Percentiles rank a stretch among this genome's conserved stretches.
Evolutionary conservation across 2,113 vertebrate genomes (phyloP).

Genomic region (Cyphomyrus discorhynchus): DNA sequence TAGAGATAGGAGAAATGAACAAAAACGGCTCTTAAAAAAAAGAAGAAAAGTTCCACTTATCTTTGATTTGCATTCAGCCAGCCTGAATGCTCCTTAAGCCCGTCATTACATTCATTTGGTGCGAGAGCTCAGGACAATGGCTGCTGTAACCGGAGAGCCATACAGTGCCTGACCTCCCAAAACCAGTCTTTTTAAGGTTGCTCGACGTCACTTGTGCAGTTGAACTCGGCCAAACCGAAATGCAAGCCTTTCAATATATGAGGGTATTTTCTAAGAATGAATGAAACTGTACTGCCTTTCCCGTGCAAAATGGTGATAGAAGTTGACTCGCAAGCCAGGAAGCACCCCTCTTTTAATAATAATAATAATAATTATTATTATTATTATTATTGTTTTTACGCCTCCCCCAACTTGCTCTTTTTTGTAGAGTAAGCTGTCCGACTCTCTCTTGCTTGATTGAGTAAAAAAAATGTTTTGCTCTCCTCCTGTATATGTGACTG

Average conservation of each 20-base stretch:
- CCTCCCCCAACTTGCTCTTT: no score
- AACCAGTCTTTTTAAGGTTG: conserved; percentile 74
- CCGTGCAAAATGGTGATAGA: conserved; percentile 70
- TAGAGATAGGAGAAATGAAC: conserved; percentile 64
- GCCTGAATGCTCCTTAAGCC: conserved; percentile 77
- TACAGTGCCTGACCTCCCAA: conserved; percentile 70
- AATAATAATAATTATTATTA: no score
- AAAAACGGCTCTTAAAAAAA: conserved; percentile 66
- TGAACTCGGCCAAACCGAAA: conserved; percentile 77
- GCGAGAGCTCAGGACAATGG: conserved; percentile 71
- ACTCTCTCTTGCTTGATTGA: conserved; percentile 53
- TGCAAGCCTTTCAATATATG: conserved; percentile 73
- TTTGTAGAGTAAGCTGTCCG: conserved; percentile 24
- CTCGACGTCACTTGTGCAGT: conserved; percentile 75
- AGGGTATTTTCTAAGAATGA: conserved; percentile 70
- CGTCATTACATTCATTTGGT: conserved; percentile 81
- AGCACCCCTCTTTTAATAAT: conserved; percentile 49
- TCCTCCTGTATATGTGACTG: background rate
- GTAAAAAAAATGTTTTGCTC: background rate
- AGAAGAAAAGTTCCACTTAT: conserved; percentile 81
- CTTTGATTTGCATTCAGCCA: conserved; percentile 80
- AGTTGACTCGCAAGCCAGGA: conserved; percentile 72
- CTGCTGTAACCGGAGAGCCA: conserved; percentile 63
- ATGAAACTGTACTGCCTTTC: conserved; percentile 72
- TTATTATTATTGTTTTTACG: no score